Percentiles rank a stretch among this genome's conserved stretches.
Evolutionary conservation across 2,888 invertebrate species (phyloP).

Genomic region (Hololepta plana): DNA sequence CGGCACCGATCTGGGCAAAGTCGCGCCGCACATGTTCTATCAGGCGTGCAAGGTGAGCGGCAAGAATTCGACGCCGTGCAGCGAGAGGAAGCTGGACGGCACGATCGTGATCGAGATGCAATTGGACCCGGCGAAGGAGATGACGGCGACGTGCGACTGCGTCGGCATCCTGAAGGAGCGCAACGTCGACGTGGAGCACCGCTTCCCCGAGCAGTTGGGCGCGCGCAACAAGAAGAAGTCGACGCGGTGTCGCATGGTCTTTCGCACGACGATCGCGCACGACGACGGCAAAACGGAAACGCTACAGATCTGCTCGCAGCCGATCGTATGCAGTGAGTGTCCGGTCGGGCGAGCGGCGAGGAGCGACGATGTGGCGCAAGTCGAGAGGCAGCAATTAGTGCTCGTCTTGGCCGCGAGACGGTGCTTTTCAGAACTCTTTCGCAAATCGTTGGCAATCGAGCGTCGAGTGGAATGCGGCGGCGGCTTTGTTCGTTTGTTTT

Average conservation of each 20-base stretch:
- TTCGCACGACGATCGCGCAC: slow-evolving; percentile 66
- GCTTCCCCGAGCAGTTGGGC: slow-evolving; percentile 69
- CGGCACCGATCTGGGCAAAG: slow-evolving; percentile 79
- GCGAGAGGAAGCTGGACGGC: slow-evolving; percentile 81
- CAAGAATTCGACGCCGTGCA: slow-evolving; percentile 87
- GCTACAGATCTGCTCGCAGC: slow-evolving; percentile 75
- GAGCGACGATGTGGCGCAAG: no score
- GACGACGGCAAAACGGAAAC: slow-evolving; percentile 65
- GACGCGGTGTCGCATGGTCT: slow-evolving; percentile 87
- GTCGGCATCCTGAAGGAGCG: slow-evolving; percentile 92
- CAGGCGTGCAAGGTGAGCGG: slow-evolving; percentile 93
- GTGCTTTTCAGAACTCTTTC: no score
- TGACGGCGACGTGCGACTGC: slow-evolving; percentile 90
- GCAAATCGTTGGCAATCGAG: no score
- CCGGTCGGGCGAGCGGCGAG: no score
- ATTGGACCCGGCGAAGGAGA: slow-evolving; percentile 74
- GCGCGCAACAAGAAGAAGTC: slow-evolving; percentile 83
- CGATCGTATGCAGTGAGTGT: slow-evolving; percentile 80
- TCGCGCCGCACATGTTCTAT: slow-evolving; percentile 92
- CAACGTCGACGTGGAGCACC: slow-evolving; percentile 86
- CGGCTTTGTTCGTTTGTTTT: no score
- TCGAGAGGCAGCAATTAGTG: no score
- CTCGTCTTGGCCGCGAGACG: no score
- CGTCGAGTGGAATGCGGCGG: no score
- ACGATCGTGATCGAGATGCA: slow-evolving; percentile 87